Evolutionary conservation across 2,888 invertebrate genomes (phyloP).

Genomic region (Chymomyza fuscimana): DNA sequence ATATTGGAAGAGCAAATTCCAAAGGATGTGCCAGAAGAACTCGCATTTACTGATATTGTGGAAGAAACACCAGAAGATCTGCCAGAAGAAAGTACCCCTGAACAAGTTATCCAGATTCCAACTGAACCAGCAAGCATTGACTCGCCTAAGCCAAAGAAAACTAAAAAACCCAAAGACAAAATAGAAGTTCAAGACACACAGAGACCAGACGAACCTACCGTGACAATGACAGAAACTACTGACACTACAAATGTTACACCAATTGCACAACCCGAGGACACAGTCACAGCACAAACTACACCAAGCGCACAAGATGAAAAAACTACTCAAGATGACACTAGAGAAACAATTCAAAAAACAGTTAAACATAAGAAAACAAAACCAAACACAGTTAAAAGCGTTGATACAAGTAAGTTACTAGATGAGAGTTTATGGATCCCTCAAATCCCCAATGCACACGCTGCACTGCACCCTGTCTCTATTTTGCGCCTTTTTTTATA

Average conservation of each 20-base stretch:
- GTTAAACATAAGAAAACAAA: slow-evolving; percentile 79
- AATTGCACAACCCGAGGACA: slow-evolving; percentile 75
- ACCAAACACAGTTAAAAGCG: slow-evolving; percentile 68
- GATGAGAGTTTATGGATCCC: slow-evolving; percentile 59
- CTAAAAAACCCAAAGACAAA: slow-evolving; percentile 74
- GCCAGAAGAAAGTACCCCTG: slow-evolving; percentile 34
- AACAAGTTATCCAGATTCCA: slow-evolving; percentile 26
- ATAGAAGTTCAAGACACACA: slow-evolving; percentile 57
- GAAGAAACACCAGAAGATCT: slow-evolving; percentile 68
- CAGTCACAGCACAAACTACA: slow-evolving; percentile 80
- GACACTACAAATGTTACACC: slow-evolving; percentile 53
- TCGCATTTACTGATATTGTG: slow-evolving; percentile 74
- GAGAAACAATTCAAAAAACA: slow-evolving; percentile 79
- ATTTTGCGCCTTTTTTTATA: slow-evolving; percentile 55
- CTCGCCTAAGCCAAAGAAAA: slow-evolving; percentile 50
- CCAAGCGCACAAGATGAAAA: slow-evolving; percentile 76
- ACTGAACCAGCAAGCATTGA: slow-evolving; percentile 27
- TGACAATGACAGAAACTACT: slow-evolving; percentile 53
- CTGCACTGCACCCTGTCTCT: slow-evolving; percentile 47
- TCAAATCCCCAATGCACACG: slow-evolving; percentile 46
- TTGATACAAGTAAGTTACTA: slow-evolving; percentile 79
- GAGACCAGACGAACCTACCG: slow-evolving; percentile 59
- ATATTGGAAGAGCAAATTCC: slow-evolving; percentile 74
- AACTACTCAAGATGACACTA: slow-evolving; percentile 76
- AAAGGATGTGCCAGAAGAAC: slow-evolving; percentile 76